Percentiles rank a stretch among this genome's conserved stretches.
phyloP scores from a whole-genome alignment of 2,888 invertebrate genomes.

The Noctua janthe region DNA sequence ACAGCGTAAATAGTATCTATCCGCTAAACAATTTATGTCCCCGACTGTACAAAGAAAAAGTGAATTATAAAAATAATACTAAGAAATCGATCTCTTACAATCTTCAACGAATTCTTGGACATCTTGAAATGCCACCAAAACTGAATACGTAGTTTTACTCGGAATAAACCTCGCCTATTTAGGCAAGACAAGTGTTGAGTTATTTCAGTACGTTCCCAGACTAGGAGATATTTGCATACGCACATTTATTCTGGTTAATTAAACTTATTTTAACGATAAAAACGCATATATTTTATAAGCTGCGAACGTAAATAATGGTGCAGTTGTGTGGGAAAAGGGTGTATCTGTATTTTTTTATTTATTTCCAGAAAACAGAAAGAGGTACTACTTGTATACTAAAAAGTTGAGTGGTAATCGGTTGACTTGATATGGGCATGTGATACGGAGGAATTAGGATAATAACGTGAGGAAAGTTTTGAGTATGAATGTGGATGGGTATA shows the following conservation, averaged over 20 bases:
- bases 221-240: slow-evolving; percentile 51
- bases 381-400: not conserved
- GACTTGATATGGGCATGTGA: not conserved
- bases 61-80: not conserved
- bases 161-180: slow-evolving; percentile 28
- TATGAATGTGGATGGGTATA: too few relatives aligned
- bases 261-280: slow-evolving; percentile 51
- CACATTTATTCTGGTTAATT: slow-evolving; percentile 45
- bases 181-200: slow-evolving; percentile 29
- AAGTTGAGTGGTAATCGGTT: not conserved
- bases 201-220: slow-evolving; percentile 37
- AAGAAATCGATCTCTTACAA: not conserved
- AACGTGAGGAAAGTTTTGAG: not conserved
- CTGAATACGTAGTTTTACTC: not conserved
- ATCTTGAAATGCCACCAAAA: slow-evolving; percentile 17
- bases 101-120: slow-evolving; percentile 11
- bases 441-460: not conserved
- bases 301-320: slow-evolving; percentile 37
- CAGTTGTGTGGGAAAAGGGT: not conserved
- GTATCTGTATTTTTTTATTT: not conserved
- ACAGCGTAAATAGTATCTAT: not conserved
- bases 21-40: not conserved
- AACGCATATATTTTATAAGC: slow-evolving; percentile 35
- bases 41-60: not conserved
- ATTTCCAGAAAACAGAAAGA: not conserved